Base-by-base conservation (phyloP, 2,888 invertebrate genomes). In the Ophion obscuratus region DNA sequence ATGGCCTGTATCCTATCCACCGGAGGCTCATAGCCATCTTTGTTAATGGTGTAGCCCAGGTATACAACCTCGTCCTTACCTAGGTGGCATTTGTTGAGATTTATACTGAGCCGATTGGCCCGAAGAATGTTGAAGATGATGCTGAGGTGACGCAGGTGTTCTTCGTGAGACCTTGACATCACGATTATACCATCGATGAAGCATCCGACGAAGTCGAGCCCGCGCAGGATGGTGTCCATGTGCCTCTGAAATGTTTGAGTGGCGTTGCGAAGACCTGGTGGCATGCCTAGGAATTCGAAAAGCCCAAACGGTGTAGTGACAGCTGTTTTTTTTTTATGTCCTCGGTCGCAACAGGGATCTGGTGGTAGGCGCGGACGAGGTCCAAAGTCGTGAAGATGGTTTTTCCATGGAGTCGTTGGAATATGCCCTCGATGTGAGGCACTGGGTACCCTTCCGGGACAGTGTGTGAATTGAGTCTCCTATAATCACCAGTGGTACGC, bases 11-110 rank as follows among this genome's bases (percentile, higher is more conserved):
- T 66, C 1, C 64, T 62, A 5, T 84, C 62, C 7, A 81, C 75
- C 0, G 66, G n/a, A 10, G 79, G 76, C 9, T 24, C 20, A n/a
- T 85, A 89, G 0, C 88, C 88, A 0, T 71, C 57, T 40, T 77
- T 75, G 2, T 71, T 71, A 1, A 85, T 77, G 5, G 53, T 17
- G 17, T 82, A 84, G 4, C 85, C 83, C 10, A 84, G 61, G 80
- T 84, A 88, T 17, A 64, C 40, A 14, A 86, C 83, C 66, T 87
- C 61, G 0, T 71, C 11, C 53, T 71, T 7, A 10, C 88, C 85
- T 40, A 88, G 70, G 9, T 24, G 11, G 57, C 82, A 83, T 76
- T 87, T 87, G 24, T 27, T 67, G 2, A 44, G 27, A 44, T 79
- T 83, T 14, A 83, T 78, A 24, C 9, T n/a, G 0, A 77, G 36